phyloP scores from a whole-genome alignment of 1,140 invertebrate genomes.

The Dufourea novaeangliae region DNA sequence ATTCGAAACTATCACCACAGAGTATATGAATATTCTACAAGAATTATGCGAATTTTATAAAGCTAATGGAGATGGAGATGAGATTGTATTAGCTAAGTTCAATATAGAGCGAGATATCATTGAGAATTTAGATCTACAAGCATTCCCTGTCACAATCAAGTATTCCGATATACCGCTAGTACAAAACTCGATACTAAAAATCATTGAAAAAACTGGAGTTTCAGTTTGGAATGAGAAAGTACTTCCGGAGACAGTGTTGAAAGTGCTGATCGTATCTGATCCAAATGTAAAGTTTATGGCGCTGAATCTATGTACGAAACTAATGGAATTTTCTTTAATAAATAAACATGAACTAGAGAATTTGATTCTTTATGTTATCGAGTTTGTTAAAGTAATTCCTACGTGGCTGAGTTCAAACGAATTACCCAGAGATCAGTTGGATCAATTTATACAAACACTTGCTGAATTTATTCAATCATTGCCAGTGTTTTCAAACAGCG shows the following conservation, averaged over 20 bases:
- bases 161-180: constrained; percentile 54
- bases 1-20: constrained; percentile 67
- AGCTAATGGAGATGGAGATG: constrained; percentile 32
- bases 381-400: constrained; percentile 66
- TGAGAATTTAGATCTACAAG: constrained; percentile 68
- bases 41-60: constrained; percentile 62
- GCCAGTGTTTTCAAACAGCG: constrained; percentile 31
- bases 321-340: constrained; percentile 60
- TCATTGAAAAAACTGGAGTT: constrained; percentile 71
- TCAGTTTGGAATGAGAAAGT: constrained; percentile 61
- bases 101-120: constrained; percentile 62
- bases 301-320: constrained; percentile 64
- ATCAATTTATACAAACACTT: constrained; percentile 45
- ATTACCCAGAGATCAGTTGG: constrained; percentile 35
- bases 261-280: constrained; percentile 62
- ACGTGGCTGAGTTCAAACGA: constrained; percentile 56
- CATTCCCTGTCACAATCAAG: constrained; percentile 68
- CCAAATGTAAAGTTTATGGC: constrained; percentile 68
- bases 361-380: constrained; percentile 55
- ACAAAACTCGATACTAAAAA: constrained; percentile 72
- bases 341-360: constrained; percentile 48
- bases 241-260: constrained; percentile 64
- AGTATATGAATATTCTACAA: constrained; percentile 72
- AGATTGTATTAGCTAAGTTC: constrained; percentile 66
- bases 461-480: constrained; percentile 50